phyloP scores from a whole-genome alignment of 2,888 invertebrate genomes.

The Lasioglossum lativentre region DNA sequence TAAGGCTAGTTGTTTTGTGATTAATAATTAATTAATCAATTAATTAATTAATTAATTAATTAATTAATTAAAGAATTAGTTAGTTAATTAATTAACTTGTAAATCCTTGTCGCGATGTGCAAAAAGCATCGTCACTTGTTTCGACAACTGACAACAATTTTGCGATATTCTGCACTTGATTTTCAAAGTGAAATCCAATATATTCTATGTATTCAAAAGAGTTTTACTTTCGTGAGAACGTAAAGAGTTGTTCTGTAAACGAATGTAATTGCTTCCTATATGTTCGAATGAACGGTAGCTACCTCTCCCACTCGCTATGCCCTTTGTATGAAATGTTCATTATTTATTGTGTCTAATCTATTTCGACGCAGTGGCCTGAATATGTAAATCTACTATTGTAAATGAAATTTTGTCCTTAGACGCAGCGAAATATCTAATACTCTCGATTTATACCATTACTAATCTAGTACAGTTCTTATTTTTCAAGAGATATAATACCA shows the following conservation, averaged over 20 bases:
- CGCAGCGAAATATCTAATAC: conserved; percentile 74
- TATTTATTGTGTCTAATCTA: conserved; percentile 57
- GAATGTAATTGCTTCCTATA: conserved; percentile 15
- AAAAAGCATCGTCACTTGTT: conserved; percentile 26
- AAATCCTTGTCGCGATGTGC: conserved; percentile 26
- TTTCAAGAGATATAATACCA: conserved; percentile 73
- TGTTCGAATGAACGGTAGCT: conserved; percentile 42
- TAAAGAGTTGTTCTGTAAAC: conserved; percentile 30
- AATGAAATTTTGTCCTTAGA: conserved; percentile 70
- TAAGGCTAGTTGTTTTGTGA: conserved; percentile 1
- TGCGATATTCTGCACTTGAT: conserved; percentile 24
- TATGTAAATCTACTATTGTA: conserved; percentile 66
- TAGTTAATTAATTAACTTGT: no score
- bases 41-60: neutral
- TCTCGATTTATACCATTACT: conserved; percentile 75
- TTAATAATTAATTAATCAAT: neutral
- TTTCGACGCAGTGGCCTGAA: conserved; percentile 65
- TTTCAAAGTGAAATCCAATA: conserved; percentile 26
- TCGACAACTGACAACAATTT: conserved; percentile 18
- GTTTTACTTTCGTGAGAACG: conserved; percentile 21
- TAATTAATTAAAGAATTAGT: no score
- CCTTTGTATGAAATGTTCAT: conserved; percentile 55
- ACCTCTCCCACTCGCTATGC: conserved; percentile 42
- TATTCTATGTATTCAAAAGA: conserved; percentile 3
- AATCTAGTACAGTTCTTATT: conserved; percentile 75